A percentile compares a stretch with the other conserved stretches of the same genome.
Evolutionary conservation across 2,113 vertebrate genomes (phyloP).

Genomic region (Osmerus eperlanus): DNA sequence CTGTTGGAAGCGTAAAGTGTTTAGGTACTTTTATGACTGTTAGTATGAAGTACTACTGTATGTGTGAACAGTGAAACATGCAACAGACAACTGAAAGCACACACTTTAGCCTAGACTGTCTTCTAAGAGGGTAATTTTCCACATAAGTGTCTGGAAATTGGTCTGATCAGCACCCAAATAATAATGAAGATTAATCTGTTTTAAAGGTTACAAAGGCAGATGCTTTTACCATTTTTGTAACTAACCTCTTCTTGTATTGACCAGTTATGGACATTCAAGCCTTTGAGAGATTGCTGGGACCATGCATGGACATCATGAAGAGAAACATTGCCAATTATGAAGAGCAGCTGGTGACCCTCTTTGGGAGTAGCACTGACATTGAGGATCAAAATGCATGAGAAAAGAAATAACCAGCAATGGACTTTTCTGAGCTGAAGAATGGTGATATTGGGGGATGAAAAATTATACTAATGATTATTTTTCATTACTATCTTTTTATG

Average conservation of each 20-base stretch:
- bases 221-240: neutral
- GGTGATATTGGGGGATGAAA: conserved; percentile 64
- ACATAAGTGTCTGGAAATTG: no score
- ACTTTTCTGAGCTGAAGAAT: conserved; percentile 35
- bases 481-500: conserved; percentile 23
- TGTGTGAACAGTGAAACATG: no score
- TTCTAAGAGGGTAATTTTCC: no score
- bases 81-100: no score
- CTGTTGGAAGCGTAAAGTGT: conserved; percentile 94
- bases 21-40: conserved; percentile 77
- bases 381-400: conserved; percentile 82
- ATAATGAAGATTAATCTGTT: neutral
- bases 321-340: conserved; percentile 98
- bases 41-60: no score
- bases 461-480: conserved; percentile 6
- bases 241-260: conserved; percentile 43
- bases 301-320: conserved; percentile 99
- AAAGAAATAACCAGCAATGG: conserved; percentile 22
- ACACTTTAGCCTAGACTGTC: no score
- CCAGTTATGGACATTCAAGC: conserved; percentile 95
- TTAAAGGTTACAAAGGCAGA: neutral
- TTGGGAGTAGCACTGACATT: conserved; percentile 94
- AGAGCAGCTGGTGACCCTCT: conserved; percentile 91
- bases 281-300: conserved; percentile 97
- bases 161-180: no score